Evolutionary conservation across 2,888 invertebrate species (phyloP).

Genomic region (Andrena camellia): DNA sequence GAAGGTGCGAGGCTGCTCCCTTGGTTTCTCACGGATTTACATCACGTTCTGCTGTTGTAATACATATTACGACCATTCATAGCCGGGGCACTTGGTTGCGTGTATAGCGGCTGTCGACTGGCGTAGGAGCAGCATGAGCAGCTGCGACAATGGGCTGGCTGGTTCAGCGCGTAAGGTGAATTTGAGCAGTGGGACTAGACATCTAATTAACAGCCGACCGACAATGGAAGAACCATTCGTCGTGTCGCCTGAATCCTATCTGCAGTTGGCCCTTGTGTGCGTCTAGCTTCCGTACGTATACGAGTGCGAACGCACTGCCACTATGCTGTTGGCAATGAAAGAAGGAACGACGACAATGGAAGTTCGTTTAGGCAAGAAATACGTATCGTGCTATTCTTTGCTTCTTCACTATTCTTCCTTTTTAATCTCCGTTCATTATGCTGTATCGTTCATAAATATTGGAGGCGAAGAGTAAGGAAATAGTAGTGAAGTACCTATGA

Average conservation of each 20-base stretch:
- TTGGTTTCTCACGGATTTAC: slow-evolving; percentile 73
- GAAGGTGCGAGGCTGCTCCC: slow-evolving; percentile 40
- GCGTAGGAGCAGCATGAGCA: slow-evolving; percentile 62
- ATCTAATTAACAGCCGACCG: slow-evolving; percentile 83
- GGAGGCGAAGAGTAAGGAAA: not conserved
- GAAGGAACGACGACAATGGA: slow-evolving; percentile 16
- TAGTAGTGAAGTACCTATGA: not conserved
- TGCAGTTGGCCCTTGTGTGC: slow-evolving; percentile 40
- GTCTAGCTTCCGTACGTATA: slow-evolving; percentile 51
- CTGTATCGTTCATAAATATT: not conserved
- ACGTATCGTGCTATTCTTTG: not conserved
- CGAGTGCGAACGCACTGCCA: slow-evolving; percentile 23
- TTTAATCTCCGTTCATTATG: not conserved
- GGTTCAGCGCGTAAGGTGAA: slow-evolving; percentile 79
- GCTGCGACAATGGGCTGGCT: slow-evolving; percentile 69
- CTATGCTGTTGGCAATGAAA: slow-evolving; percentile 17
- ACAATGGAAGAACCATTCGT: slow-evolving; percentile 83
- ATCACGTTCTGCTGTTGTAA: slow-evolving; percentile 76
- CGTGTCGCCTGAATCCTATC: slow-evolving; percentile 82
- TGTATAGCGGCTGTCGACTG: slow-evolving; percentile 64
- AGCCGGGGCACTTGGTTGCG: slow-evolving; percentile 68
- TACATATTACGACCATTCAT: slow-evolving; percentile 74
- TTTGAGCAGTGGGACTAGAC: slow-evolving; percentile 83
- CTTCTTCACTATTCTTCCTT: not conserved
- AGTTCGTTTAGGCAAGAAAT: not conserved